phyloP scores from a whole-genome alignment of 1,140 invertebrate genomes.

The Oppia nitens region DNA sequence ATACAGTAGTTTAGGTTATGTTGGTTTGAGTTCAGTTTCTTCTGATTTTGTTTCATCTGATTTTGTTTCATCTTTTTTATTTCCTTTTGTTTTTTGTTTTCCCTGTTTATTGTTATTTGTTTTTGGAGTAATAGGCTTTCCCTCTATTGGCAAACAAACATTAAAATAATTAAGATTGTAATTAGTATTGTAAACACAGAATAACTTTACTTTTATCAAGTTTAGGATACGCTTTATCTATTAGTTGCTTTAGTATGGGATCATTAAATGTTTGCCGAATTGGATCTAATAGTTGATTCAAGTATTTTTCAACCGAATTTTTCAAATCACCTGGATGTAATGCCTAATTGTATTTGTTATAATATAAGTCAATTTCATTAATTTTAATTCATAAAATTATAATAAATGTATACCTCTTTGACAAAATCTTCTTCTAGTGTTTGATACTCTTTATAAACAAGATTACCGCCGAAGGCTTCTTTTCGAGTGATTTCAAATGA shows the following conservation, averaged over 20 bases:
- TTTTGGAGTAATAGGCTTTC: too few species aligned
- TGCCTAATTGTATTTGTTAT: constrained; percentile 35
- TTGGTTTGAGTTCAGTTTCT: too few species aligned
- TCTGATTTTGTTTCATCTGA: too few species aligned
- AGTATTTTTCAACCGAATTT: constrained; percentile 54
- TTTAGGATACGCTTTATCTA: constrained; percentile 58
- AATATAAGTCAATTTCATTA: not conserved
- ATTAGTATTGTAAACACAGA: too few species aligned
- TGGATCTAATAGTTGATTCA: constrained; percentile 74
- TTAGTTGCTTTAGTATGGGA: constrained; percentile 51
- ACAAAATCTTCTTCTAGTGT: constrained; percentile 38
- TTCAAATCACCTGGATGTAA: constrained; percentile 91
- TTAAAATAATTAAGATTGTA: too few species aligned
- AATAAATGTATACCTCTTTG: constrained; percentile 24
- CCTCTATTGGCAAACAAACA: too few species aligned
- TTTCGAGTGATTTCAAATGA: constrained; percentile 33
- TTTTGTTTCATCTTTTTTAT: too few species aligned
- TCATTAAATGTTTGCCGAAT: constrained; percentile 65
- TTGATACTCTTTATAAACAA: constrained; percentile 50
- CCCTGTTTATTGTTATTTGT: too few species aligned
- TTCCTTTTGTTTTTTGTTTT: too few species aligned
- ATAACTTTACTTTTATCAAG: constrained; percentile 11
- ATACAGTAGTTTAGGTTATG: too few species aligned
- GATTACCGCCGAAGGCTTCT: constrained; percentile 47
- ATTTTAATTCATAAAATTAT: not conserved